Base-by-base conservation (phyloP, 92 coral and sea anemone genomes). In the Epizoanthus illoricatus region DNA sequence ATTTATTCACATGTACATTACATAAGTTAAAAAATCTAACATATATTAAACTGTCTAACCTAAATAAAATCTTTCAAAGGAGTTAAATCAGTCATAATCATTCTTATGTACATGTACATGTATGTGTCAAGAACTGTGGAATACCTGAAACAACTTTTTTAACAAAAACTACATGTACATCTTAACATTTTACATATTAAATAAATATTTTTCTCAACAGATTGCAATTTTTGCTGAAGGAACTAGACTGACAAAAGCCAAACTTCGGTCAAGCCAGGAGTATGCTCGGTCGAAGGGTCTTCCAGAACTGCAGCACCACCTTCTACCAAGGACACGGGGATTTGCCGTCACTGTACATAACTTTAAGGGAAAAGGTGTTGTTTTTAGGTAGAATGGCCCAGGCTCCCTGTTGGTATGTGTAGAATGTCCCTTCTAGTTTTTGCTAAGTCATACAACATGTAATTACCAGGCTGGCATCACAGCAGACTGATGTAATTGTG, bases 191-290 rank as follows among this genome's bases (percentile, higher is more conserved):
- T 72, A 10, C n/a, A 33, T 33, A 33, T 56, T 2, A n/a, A n/a
- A n/a, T n/a, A n/a, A n/a, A n/a, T n/a, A 36, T 71, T 73, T 84
- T 66, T 69, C 68, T 69, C 43, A 52, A 65, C 76, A 96, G 99
- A 91, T 96, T 73, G 98, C 89, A 18, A 90, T 96, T 41, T 96
- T 96, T 87, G 91, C 98, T 21, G 99, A 96, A 82, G 99, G 99
- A 24, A 96, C 99, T 57, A 90, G 99, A n/a, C 86, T 96, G 4
- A 96, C 99, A 1, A 87, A 96, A 63, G 98, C 91, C 0, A 96
- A 96, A 79, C 84, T 85, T 52, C 86, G 88, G 71, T 91, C 91
- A 63, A 96, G 99, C 81, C 45, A 81, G 47, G 98, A 96, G 64
- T 92, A 86, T 87, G 94, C 99, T n/a, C 86, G 85, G 57, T 75